These are phyloP conservation scores for Lepidocolaptes lacrymiger DNA, from an alignment of 2,797 vertebrate genomes.

Conservation along the genomic window DNA sequence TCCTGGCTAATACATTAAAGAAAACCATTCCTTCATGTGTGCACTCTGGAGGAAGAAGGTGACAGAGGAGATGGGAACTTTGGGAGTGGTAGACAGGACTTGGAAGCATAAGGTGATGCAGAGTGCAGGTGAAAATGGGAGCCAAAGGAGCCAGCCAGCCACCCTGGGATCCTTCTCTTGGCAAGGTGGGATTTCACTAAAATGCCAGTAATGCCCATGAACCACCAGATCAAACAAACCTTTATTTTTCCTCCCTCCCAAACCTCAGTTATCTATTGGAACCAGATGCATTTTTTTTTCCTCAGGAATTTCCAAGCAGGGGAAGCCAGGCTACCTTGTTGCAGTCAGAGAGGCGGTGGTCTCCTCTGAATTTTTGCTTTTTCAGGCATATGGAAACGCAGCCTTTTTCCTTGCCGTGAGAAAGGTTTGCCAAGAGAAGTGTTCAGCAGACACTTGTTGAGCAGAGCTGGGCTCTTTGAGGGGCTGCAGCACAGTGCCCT, in stretches of 20 bases:
- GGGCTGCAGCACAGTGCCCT: not conserved
- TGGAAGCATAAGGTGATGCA: rapidly evolving
- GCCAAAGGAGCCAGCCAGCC: not conserved
- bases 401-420: not conserved
- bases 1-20: not conserved
- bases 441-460: constrained; percentile 35
- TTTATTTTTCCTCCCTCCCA: not conserved
- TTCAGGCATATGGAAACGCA: not conserved
- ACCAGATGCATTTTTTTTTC: not conserved
- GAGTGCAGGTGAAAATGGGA: not conserved
- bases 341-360: not conserved
- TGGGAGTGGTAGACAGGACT: not conserved
- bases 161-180: rapidly evolving
- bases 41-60: not conserved
- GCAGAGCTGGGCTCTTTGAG: not conserved
- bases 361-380: not conserved
- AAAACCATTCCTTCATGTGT: rapidly evolving
- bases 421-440: not conserved
- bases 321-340: not conserved
- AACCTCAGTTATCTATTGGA: constrained; percentile 21
- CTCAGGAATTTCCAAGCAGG: not conserved
- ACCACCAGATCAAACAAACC: not conserved
- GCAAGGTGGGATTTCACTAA: not conserved
- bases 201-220: not conserved
- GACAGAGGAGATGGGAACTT: not conserved